These are phyloP conservation scores for Heliconius ethilla DNA, from an alignment of 2,888 invertebrate species.

Conservation along the genomic window DNA sequence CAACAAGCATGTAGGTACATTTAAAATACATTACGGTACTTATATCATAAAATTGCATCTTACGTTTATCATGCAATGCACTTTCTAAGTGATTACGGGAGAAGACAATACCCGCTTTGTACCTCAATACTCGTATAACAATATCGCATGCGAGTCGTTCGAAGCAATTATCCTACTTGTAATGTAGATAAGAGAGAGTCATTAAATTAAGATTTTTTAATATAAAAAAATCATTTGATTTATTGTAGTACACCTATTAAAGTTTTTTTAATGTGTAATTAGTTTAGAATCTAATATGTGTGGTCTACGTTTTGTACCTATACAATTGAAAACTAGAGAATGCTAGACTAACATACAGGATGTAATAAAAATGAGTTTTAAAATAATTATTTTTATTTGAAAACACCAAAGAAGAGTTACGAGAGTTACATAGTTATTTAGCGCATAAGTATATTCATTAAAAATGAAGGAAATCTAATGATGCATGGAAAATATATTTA, in stretches of 20 bases:
- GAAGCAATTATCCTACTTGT: slow-evolving; percentile 30
- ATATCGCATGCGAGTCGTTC: slow-evolving; percentile 29
- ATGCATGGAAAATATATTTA: not conserved
- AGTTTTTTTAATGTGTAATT: not conserved
- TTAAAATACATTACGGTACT: slow-evolving; percentile 32
- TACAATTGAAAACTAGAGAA: not conserved
- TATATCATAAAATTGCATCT: slow-evolving; percentile 31
- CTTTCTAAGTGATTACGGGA: slow-evolving; percentile 43
- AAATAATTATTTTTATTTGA: no score
- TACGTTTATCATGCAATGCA: slow-evolving; percentile 42
- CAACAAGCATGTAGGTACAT: not conserved
- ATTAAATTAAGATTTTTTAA: not conserved
- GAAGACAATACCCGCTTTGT: slow-evolving; percentile 45
- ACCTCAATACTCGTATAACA: slow-evolving; percentile 7
- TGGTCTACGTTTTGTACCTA: not conserved
- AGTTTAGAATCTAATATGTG: no score
- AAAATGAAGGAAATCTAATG: not conserved
- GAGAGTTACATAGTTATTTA: not conserved
- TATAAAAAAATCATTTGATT: not conserved
- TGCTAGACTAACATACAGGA: not conserved
- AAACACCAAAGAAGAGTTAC: no score
- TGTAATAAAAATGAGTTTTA: no score
- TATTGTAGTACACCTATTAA: not conserved
- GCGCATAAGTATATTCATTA: not conserved
- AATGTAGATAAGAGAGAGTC: slow-evolving; percentile 7